A percentile compares a stretch with the other conserved stretches of the same genome.
phyloP scores from a whole-genome alignment of 2,113 vertebrate genomes.

The Dascyllus trimaculatus region DNA sequence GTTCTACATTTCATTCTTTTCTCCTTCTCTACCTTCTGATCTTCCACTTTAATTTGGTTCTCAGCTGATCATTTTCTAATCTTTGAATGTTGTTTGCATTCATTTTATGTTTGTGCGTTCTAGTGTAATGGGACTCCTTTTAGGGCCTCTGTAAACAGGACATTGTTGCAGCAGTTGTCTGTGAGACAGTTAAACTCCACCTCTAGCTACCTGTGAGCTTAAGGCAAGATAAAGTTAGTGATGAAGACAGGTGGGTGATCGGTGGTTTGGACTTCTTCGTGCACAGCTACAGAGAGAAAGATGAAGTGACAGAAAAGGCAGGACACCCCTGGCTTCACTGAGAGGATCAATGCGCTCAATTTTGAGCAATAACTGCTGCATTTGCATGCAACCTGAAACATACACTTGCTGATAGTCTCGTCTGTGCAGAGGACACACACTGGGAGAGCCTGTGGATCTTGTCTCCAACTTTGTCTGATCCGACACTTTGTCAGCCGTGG shows the following conservation, averaged over 20 bases:
- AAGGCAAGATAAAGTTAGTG: conserved; percentile 11
- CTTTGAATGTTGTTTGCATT: not conserved
- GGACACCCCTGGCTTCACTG: conserved; percentile 10
- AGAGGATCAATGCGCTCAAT: conserved; percentile 26
- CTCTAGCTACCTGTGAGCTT: conserved; percentile 29
- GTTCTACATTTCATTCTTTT: not conserved
- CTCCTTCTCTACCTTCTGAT: not conserved
- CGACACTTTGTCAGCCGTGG: conserved; percentile 36
- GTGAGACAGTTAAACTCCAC: conserved; percentile 34
- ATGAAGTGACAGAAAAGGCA: conserved; percentile 9
- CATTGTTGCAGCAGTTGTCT: conserved; percentile 18
- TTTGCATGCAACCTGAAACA: conserved; percentile 50
- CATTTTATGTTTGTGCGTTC: not conserved
- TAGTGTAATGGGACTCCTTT: not conserved
- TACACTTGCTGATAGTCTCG: conserved; percentile 37
- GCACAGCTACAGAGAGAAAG: conserved; percentile 4
- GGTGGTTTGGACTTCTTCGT: conserved; percentile 24
- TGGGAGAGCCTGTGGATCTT: conserved; percentile 29
- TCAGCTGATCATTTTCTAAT: not conserved
- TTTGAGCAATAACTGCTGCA: conserved; percentile 3
- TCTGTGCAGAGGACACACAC: conserved; percentile 20
- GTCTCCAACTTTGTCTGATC: conserved; percentile 25
- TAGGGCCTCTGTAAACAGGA: conserved; percentile 12
- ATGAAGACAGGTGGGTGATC: conserved; percentile 19
- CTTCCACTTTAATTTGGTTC: not conserved